Evolutionary conservation across 2,797 vertebrate species (phyloP), one percentile per base, ranked within the genome.

Genomic region (Coccyzus lansbergi): DNA sequence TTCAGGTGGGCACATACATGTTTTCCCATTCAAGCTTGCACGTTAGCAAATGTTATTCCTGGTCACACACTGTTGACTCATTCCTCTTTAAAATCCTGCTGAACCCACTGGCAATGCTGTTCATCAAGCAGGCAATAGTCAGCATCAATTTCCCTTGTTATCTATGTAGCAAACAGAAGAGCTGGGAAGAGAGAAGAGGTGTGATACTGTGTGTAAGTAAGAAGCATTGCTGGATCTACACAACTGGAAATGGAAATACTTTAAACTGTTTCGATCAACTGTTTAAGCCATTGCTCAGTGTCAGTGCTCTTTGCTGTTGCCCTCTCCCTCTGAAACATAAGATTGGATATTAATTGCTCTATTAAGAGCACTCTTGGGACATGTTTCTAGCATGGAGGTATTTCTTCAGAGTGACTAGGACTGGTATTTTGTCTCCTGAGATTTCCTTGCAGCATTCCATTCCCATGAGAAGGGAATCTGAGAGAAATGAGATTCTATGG

Each of bases 211-310:
- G 95, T 94, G 94, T 96, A 95, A 95, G 78, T 86, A 89, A 93
- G 93, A 94, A 85, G 58, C 83, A 96, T 93, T 40, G 56, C 77
- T 92, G 81, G 76, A 92, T 91, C 78, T 85, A 86, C 33, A 25
- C 90, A 86, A 67, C 85, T 96, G 90, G 58, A 97, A 96, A 93
- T 87, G 83, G 91, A 97, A 97, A 94, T 88, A 90, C 67, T 67
- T 90, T 94, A 96, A 96, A 94, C 81, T 93, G 90, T 65, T 96
- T 96, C 59, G 26, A 76, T 88, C 91, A 88, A 75, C 88, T 85
- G 53, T 59, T 93, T 86, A 90, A 96, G 75, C 77, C 77, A 86
- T 95, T 20, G 36, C 59, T 95, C 95, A 93, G 21, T 74, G 80
- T 86, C 86, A 70, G 38, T 53, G 63, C 48, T 78, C 78, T 83